These are phyloP conservation scores for Phasianus colchicus DNA, from an alignment of 2,113 vertebrate genomes.

Conservation along the genomic window DNA sequence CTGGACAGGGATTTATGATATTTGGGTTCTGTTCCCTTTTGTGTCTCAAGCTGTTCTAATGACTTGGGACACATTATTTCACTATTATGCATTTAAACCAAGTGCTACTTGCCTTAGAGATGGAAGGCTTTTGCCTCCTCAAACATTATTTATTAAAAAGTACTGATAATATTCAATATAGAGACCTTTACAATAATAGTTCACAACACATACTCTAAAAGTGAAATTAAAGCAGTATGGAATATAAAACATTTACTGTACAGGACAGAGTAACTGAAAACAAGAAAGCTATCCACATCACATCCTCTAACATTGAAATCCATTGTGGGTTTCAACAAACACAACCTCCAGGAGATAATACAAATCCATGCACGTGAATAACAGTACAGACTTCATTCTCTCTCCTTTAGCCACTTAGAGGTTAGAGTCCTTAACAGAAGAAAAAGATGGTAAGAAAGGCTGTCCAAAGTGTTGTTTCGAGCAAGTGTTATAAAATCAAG, in stretches of 20 bases:
- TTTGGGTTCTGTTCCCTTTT: neutral
- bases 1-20: neutral
- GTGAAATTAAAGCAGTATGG: neutral
- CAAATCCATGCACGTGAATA: neutral
- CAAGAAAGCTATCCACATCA: neutral
- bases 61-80: neutral
- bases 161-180: neutral
- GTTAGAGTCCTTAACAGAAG: neutral
- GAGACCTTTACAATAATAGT: neutral
- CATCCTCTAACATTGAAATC: neutral
- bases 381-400: neutral
- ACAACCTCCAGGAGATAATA: neutral
- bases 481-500: neutral
- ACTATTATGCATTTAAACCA: neutral
- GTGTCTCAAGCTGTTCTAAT: neutral
- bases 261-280: neutral
- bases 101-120: neutral
- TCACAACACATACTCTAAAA: neutral
- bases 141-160: neutral
- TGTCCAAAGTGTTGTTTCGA: neutral
- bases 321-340: neutral
- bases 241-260: neutral
- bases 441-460: neutral
- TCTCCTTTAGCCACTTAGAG: neutral
- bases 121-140: neutral